Evolutionary conservation across 2,113 vertebrate species (phyloP).

Genomic region (Cariama cristata): DNA sequence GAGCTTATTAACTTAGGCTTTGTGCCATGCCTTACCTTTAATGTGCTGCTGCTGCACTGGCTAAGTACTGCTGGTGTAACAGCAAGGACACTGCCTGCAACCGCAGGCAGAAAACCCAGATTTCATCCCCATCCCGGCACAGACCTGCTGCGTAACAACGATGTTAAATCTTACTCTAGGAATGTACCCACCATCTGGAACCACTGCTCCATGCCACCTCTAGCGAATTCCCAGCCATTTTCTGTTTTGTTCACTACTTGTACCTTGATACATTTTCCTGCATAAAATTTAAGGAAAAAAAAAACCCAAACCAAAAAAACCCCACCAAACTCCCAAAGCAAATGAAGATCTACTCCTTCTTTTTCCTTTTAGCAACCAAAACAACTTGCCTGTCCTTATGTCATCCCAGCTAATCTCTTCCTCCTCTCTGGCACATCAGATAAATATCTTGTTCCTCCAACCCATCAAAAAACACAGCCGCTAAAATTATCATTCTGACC

Average conservation of each 20-base stretch:
- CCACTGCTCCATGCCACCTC: not conserved
- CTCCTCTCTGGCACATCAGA: slow-evolving; percentile 1
- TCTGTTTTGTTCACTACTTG: not conserved
- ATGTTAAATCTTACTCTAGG: not conserved
- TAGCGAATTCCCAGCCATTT: not conserved
- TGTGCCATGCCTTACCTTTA: not conserved
- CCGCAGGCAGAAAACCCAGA: not conserved
- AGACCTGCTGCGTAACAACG: not conserved
- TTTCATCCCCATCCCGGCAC: not conserved
- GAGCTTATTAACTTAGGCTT: not conserved
- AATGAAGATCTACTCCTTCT: not conserved
- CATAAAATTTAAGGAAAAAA: not conserved
- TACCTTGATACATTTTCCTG: not conserved
- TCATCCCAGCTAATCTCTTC: not conserved
- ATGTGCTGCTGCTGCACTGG: not conserved
- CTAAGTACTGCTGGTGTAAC: not conserved
- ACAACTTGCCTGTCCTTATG: not conserved
- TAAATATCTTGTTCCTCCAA: not conserved
- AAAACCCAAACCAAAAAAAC: too few species aligned
- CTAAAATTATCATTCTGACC: slow-evolving; percentile 28
- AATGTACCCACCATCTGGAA: not conserved
- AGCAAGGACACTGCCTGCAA: not conserved
- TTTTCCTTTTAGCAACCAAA: not conserved
- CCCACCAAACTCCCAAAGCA: not conserved
- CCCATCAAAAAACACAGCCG: not conserved